These are phyloP conservation scores for Lepidotrigona ventralis DNA, from an alignment of 1,140 invertebrate genomes.

Conservation along the genomic window DNA sequence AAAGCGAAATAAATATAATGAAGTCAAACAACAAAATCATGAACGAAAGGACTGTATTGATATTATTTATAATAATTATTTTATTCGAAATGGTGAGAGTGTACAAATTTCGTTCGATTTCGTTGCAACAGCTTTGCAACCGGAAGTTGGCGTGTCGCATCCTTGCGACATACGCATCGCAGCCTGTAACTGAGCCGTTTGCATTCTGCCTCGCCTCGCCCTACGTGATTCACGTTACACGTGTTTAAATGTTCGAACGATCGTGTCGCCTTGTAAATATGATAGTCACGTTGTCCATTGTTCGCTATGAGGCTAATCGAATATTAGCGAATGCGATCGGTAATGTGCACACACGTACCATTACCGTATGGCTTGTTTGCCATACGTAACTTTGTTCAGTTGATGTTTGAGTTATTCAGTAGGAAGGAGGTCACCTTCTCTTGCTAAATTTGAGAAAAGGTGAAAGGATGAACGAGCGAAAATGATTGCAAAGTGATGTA, in stretches of 20 bases:
- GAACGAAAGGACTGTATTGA: too few relatives aligned
- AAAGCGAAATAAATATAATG: too few relatives aligned
- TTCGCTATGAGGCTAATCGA: slow-evolving; percentile 15
- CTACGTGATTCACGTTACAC: background rate
- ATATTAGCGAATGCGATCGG: background rate
- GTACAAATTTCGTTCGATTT: background rate
- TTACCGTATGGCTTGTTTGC: background rate
- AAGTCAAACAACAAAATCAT: too few relatives aligned
- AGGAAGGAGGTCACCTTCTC: background rate
- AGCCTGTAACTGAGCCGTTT: background rate
- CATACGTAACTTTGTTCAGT: background rate
- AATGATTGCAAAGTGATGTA: background rate
- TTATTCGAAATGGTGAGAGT: too few relatives aligned
- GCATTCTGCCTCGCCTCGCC: background rate
- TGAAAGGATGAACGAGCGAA: background rate
- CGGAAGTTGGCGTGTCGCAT: background rate
- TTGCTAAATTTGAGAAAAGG: background rate
- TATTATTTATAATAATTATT: too few relatives aligned
- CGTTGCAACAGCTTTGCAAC: background rate
- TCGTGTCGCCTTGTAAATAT: background rate
- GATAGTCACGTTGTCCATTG: slow-evolving; percentile 20
- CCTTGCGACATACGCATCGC: background rate
- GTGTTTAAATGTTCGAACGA: background rate
- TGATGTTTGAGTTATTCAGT: background rate
- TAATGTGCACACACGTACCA: background rate